phyloP scores from a whole-genome alignment of 2,888 invertebrate species.

The Scaeva pyrastri region DNA sequence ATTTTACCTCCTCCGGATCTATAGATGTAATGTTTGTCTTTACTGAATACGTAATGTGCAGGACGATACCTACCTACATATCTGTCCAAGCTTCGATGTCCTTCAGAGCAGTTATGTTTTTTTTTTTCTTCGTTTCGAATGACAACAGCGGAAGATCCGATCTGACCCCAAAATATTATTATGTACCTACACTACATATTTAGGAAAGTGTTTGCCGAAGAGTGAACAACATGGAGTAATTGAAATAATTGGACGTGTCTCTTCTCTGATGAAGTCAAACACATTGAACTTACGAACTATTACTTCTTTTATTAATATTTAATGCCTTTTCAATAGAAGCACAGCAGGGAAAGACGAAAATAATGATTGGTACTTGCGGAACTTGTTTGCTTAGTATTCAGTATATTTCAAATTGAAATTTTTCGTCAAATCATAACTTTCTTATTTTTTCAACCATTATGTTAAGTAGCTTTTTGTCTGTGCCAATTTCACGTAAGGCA shows the following conservation, averaged over 20 bases:
- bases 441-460: no score
- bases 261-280: conserved; percentile 55
- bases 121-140: conserved; percentile 13
- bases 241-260: conserved; percentile 66
- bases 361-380: no score
- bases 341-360: no score
- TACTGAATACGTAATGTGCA: background rate
- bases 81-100: background rate
- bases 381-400: no score
- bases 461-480: no score
- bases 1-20: conserved; percentile 45
- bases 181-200: no score
- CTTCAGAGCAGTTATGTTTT: conserved; percentile 16
- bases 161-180: conserved; percentile 34
- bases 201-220: conserved; percentile 67
- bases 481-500: no score
- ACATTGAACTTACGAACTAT: conserved; percentile 47
- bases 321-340: no score
- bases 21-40: conserved; percentile 1
- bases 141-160: conserved; percentile 64
- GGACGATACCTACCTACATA: background rate
- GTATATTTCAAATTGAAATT: no score
- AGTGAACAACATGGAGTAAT: conserved; percentile 72
- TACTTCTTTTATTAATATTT: no score
- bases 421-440: no score